These are phyloP conservation scores for Tetramorium bicarinatum DNA, from an alignment of 2,888 invertebrate genomes.

Conservation along the genomic window DNA sequence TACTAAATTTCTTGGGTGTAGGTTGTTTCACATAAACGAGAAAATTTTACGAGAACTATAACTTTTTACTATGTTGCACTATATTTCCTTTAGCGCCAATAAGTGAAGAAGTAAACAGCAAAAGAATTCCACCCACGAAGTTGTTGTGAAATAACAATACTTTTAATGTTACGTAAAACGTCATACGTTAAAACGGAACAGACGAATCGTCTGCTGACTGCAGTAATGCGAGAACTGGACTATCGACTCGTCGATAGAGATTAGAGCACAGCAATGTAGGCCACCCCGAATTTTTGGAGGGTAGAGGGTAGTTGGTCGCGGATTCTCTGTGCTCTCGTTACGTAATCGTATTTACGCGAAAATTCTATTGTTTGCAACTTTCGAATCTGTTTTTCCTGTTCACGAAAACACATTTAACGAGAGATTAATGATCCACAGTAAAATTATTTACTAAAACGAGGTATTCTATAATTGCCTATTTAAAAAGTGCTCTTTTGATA, in stretches of 20 bases:
- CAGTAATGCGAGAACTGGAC: conserved; percentile 41
- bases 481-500: not conserved
- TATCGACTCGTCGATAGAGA: conserved; percentile 50
- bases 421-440: not conserved
- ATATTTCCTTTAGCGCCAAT: not conserved
- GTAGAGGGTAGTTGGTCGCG: conserved; percentile 55
- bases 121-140: not conserved
- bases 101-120: not conserved
- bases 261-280: conserved; percentile 61
- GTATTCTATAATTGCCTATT: not conserved
- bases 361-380: conserved; percentile 56
- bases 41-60: not conserved
- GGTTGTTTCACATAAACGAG: not conserved
- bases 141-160: conserved; percentile 19
- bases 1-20: not conserved
- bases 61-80: not conserved
- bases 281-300: conserved; percentile 67
- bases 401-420: conserved; percentile 10
- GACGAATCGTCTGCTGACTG: conserved; percentile 7
- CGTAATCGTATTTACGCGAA: conserved; percentile 64
- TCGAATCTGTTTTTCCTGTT: not conserved
- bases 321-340: conserved; percentile 55
- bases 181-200: conserved; percentile 6
- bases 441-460: not conserved
- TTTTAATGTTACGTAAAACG: conserved; percentile 11